Evolutionary conservation across 1,140 invertebrate genomes (phyloP), one percentile per base, ranked within the genome.

Genomic region (Philotrypesis tridentata): DNA sequence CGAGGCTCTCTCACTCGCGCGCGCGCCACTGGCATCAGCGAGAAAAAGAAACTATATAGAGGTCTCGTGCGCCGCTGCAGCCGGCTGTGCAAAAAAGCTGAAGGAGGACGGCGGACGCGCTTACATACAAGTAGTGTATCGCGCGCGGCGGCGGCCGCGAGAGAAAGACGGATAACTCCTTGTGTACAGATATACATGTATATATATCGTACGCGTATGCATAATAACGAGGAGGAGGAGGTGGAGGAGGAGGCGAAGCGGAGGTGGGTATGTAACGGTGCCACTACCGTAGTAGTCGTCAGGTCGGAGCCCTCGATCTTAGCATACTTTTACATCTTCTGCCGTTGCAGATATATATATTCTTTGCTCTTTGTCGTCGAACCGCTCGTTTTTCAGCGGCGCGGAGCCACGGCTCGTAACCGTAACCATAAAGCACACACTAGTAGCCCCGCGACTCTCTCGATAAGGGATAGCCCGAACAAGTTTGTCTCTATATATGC

Each of bases 241-340:
- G n/a, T n/a, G n/a, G n/a, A n/a, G 27, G 43, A 0, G 43, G 7
- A n/a, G n/a, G 29, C 21, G 76, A 63, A 31, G 25, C n/a, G 55
- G 6, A 78, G 55, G 79, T 55, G 31, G 60, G 37, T 55, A 63
- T 37, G 74, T 80, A 80, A 74, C 79, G 79, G 79, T 80, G 79
- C 71, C 55, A 80, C 55, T 21, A 23, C 55, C 48, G 23, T 65
- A 29, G 55, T 65, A 12, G 17, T 68, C 61, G 33, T 25, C 12
- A 23, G 79, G 79, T 80, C 79, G 67, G 79, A 73, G 79, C 23
- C 79, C 79, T 80, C 70, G 77, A 60, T 71, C n/a, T 40, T 40
- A 12, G 33, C 21, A 33, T 65, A 7, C 27, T 61, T 61, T n/a
- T n/a, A n/a, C n/a, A n/a, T 14, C 40, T 43, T 11, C 40, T 43